These are phyloP conservation scores for Halcyon malimbica DNA, from an alignment of 2,113 vertebrate genomes.

Conservation along the genomic window DNA sequence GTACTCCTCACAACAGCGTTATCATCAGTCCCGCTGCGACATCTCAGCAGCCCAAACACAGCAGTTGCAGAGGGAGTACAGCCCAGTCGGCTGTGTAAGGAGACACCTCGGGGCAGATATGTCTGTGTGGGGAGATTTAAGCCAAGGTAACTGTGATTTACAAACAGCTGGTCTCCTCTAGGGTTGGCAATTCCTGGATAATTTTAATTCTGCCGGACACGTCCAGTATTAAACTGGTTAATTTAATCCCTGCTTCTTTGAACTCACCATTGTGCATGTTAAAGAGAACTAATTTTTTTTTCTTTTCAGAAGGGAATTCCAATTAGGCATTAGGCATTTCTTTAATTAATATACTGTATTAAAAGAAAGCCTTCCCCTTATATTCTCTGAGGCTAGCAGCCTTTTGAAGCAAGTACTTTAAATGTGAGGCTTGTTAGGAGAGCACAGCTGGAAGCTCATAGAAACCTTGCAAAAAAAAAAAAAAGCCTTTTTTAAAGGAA, in stretches of 20 bases:
- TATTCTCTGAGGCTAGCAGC: slow-evolving; percentile 13
- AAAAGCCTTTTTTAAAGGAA: not conserved
- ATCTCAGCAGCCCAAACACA: not conserved
- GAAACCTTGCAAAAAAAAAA: not conserved
- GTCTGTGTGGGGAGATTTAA: not conserved
- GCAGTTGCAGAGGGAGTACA: not conserved
- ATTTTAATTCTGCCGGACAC: not conserved
- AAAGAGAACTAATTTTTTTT: not conserved
- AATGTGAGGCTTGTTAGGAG: slow-evolving; percentile 4
- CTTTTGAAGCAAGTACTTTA: slow-evolving; percentile 41
- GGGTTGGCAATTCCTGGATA: not conserved
- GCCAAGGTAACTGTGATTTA: not conserved
- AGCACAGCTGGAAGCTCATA: slow-evolving; percentile 9
- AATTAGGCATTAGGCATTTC: not conserved
- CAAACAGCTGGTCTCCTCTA: not conserved
- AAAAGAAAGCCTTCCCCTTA: not conserved
- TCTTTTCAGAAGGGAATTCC: not conserved
- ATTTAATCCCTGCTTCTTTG: not conserved
- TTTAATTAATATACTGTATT: slow-evolving; percentile 51
- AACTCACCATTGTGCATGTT: not conserved
- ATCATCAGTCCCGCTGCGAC: not conserved
- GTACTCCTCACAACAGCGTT: not conserved
- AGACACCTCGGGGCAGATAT: not conserved
- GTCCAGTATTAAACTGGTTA: not conserved
- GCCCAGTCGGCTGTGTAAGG: fast-evolving